These are phyloP conservation scores for Chlorocebus sabaeus DNA, from an alignment of 2,113 vertebrate species.

Conservation along the genomic window DNA sequence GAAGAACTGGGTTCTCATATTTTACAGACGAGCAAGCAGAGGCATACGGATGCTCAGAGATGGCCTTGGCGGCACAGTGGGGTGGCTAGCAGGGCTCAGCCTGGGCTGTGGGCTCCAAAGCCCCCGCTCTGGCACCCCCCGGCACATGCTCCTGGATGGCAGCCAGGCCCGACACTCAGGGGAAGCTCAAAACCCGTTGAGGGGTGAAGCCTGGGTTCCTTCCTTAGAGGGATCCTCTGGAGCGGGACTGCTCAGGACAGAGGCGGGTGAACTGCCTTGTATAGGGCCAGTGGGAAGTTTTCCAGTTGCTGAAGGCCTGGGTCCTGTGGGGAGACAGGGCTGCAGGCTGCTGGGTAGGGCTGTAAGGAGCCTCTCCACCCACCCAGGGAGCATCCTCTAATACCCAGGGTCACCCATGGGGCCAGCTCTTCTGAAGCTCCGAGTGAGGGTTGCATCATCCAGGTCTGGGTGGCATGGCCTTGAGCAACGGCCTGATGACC, in stretches of 20 bases:
- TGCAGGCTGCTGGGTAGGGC: neutral
- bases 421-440: neutral
- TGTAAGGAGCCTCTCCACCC: neutral
- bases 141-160: neutral
- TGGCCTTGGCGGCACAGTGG: neutral
- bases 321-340: neutral
- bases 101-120: neutral
- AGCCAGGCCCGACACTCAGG: neutral
- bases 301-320: neutral
- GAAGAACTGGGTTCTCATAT: no score
- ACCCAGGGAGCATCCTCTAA: neutral
- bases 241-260: neutral
- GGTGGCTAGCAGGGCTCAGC: neutral
- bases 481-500: neutral
- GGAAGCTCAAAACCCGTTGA: neutral
- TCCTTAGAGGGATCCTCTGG: neutral
- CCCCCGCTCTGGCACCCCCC: no score
- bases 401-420: no score
- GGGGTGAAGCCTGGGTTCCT: neutral
- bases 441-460: no score
- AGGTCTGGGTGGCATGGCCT: neutral
- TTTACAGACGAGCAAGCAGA: neutral
- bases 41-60: accelerated
- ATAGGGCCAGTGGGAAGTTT: neutral
- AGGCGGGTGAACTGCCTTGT: accelerated